These are phyloP conservation scores for Colius striatus DNA, from an alignment of 2,113 vertebrate genomes.

Conservation along the genomic window DNA sequence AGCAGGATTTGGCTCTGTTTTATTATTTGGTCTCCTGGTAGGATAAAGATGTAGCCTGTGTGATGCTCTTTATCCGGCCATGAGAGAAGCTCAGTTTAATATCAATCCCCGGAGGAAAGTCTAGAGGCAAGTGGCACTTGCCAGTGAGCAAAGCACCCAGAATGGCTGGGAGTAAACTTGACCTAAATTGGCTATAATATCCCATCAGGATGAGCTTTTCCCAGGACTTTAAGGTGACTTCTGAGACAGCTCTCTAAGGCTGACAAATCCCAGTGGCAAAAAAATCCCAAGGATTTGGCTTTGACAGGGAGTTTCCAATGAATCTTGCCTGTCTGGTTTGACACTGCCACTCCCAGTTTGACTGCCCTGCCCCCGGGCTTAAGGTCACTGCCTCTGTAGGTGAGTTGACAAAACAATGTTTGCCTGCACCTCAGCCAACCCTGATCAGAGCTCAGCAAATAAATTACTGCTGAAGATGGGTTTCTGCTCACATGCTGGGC, in stretches of 20 bases:
- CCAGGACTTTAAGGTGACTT: not conserved
- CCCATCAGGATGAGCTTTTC: not conserved
- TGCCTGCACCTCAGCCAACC: not conserved
- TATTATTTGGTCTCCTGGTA: not conserved
- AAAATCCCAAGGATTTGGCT: not conserved
- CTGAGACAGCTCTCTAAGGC: not conserved
- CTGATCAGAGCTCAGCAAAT: not conserved
- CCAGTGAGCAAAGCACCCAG: not conserved
- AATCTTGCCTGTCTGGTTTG: constrained; percentile 52
- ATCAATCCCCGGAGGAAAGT: not conserved
- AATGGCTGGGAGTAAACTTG: not conserved
- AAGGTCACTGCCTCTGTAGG: not conserved
- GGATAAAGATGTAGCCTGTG: not conserved
- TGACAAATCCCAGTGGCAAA: not conserved
- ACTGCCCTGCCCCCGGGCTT: not conserved
- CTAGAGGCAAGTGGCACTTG: not conserved
- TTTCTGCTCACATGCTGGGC: not conserved
- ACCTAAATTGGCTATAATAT: not conserved
- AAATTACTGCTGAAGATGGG: not conserved
- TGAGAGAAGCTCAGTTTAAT: not conserved
- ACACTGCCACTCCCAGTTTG: not conserved
- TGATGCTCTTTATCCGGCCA: not conserved
- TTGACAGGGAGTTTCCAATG: constrained; percentile 16
- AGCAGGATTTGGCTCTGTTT: not conserved
- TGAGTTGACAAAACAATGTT: not conserved